Evolutionary conservation across 2,888 invertebrate species (phyloP).

Genomic region (Tetragonisca angustula): DNA sequence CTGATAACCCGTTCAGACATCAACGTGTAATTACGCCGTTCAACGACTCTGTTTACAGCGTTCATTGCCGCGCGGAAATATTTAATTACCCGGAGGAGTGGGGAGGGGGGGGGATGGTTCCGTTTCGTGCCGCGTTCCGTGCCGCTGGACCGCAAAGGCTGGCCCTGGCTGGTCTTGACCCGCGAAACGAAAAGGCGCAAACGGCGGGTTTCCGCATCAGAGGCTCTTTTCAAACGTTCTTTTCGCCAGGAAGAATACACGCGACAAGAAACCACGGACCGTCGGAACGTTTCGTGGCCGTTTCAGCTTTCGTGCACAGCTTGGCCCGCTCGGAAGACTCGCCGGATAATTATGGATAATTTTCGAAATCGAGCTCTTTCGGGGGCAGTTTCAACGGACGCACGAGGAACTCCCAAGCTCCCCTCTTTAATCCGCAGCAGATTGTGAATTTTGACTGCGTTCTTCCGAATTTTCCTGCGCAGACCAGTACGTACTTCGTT

Average conservation of each 20-base stretch:
- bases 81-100: conserved; percentile 71
- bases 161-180: background rate
- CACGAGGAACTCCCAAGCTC: no score
- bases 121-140: background rate
- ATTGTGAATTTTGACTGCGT: no score
- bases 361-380: background rate
- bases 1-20: conserved; percentile 58
- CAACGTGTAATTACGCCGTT: conserved; percentile 57
- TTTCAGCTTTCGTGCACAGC: background rate
- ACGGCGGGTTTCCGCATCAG: background rate
- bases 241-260: background rate
- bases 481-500: background rate
- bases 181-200: conserved; percentile 12
- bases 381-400: no score
- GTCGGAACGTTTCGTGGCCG: background rate
- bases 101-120: background rate
- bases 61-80: conserved; percentile 71
- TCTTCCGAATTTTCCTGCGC: no score
- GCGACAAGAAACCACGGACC: background rate
- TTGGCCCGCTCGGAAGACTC: conserved; percentile 21
- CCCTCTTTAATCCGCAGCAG: no score
- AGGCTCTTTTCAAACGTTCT: conserved; percentile 28
- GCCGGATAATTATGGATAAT: background rate
- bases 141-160: conserved; percentile 15
- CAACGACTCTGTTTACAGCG: conserved; percentile 54